These are phyloP conservation scores for Pristiophorus japonicus DNA, from an alignment of 2,113 vertebrate species.

Conservation along the genomic window DNA sequence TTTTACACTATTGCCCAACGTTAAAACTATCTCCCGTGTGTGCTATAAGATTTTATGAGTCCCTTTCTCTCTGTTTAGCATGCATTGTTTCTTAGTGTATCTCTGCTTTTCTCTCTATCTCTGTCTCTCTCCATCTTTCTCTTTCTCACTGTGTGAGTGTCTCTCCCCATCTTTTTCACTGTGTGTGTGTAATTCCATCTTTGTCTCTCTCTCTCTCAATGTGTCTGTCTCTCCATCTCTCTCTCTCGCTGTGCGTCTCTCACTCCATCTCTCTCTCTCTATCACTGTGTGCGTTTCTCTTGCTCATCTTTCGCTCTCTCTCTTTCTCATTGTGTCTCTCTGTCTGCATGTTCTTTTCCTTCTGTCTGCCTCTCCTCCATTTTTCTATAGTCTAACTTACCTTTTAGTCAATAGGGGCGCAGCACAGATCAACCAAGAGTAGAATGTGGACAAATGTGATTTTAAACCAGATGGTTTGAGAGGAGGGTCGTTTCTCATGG, in stretches of 20 bases:
- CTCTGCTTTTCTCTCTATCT: neutral
- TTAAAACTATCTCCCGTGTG: too few species aligned
- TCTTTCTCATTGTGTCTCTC: neutral
- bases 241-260: neutral
- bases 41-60: too few species aligned
- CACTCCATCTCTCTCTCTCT: neutral
- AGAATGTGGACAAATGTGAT: neutral
- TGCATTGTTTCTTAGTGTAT: neutral
- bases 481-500: neutral
- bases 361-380: neutral
- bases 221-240: neutral
- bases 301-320: neutral
- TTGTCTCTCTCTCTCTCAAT: neutral
- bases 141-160: neutral
- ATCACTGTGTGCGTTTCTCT: neutral
- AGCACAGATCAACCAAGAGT: neutral
- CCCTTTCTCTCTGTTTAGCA: too few species aligned
- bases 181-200: too few species aligned
- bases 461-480: neutral
- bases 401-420: neutral
- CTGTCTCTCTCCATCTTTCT: neutral
- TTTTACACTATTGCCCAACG: too few species aligned
- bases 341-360: neutral
- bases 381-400: neutral
- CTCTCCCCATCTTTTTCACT: neutral